A percentile compares a stretch with the other conserved stretches of the same genome.
Evolutionary conservation across 2,797 vertebrate species (phyloP).

Genomic region (Schizopygopsis malacanthus): DNA sequence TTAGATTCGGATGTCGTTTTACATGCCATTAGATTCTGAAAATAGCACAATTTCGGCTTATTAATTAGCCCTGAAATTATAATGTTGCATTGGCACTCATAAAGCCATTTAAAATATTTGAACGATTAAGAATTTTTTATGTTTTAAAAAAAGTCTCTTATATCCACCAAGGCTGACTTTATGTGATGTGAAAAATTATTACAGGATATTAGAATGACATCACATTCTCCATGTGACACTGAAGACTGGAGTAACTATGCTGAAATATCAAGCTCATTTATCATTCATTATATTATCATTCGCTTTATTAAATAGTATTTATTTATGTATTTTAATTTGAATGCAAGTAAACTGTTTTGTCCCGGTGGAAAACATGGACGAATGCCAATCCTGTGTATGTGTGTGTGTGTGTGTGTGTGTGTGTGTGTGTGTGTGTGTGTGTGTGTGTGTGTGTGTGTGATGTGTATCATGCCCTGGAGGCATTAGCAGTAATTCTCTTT

Average conservation of each 20-base stretch:
- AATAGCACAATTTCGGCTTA: neutral
- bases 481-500: slow-evolving; percentile 44
- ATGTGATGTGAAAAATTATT: neutral
- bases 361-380: too few species aligned
- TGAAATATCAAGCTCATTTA: neutral
- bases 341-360: too few species aligned
- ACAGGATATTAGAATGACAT: neutral
- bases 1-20: neutral
- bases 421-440: slow-evolving; percentile 16
- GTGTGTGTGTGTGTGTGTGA: slow-evolving; percentile 28
- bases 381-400: neutral
- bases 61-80: neutral
- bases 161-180: neutral
- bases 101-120: neutral
- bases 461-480: slow-evolving; percentile 10
- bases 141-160: neutral
- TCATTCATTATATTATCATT: too few species aligned
- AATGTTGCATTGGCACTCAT: neutral
- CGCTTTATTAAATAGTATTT: too few species aligned
- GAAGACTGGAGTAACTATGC: neutral
- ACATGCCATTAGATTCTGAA: neutral
- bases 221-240: neutral
- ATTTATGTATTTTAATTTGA: too few species aligned
- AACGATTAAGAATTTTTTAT: neutral
- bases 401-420: neutral